These are phyloP conservation scores for Papilio xuthus DNA, from an alignment of 1,140 invertebrate species.

Conservation along the genomic window DNA sequence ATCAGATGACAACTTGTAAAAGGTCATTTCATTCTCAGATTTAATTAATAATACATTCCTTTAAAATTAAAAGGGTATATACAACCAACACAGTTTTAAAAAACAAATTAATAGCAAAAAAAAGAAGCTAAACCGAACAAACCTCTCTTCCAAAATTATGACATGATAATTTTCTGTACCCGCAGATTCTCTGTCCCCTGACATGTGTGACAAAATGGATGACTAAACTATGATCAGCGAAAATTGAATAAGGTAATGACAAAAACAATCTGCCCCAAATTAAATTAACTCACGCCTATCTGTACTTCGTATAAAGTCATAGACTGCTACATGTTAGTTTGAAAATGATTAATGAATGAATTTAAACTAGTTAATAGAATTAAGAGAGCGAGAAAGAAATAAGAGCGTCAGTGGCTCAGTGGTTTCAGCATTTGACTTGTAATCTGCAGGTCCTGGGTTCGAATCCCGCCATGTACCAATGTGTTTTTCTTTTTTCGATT, in stretches of 20 bases:
- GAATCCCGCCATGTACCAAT: no score
- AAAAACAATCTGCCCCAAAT: constrained; percentile 42
- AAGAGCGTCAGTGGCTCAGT: no score
- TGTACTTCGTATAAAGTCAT: constrained; percentile 37
- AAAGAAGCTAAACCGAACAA: constrained; percentile 13
- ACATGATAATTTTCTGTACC: constrained; percentile 63
- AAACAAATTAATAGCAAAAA: not conserved
- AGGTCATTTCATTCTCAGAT: constrained; percentile 1
- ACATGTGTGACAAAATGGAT: constrained; percentile 60
- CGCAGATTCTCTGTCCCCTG: constrained; percentile 56
- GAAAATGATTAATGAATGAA: constrained; percentile 40
- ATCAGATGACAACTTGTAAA: constrained; percentile 27
- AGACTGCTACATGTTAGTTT: constrained; percentile 37
- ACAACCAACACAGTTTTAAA: not conserved
- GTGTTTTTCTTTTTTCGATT: no score
- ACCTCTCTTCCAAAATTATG: constrained; percentile 63
- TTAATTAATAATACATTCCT: constrained; percentile 21
- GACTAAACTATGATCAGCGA: constrained; percentile 45
- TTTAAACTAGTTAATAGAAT: not conserved
- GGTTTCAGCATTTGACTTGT: no score
- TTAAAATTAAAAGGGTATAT: not conserved
- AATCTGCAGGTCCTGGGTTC: no score
- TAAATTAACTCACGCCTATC: constrained; percentile 35
- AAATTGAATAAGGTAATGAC: constrained; percentile 59
- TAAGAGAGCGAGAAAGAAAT: no score